phyloP scores from a whole-genome alignment of 2,888 invertebrate species.

The Conops quadrifasciatus region DNA sequence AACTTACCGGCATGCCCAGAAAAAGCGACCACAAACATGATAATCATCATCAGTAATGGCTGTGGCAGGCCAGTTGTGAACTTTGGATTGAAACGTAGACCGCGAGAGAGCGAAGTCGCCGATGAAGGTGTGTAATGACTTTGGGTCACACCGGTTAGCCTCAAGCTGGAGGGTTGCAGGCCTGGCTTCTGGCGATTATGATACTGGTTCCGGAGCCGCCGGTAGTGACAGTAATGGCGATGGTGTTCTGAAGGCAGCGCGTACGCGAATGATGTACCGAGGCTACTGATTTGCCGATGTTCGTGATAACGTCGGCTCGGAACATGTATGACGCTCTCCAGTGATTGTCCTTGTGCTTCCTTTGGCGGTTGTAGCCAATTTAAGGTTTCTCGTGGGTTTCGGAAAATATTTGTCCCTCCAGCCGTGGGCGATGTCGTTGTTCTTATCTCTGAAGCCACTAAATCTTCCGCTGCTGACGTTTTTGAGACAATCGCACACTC shows the following conservation, averaged over 20 bases:
- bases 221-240: constrained; percentile 32
- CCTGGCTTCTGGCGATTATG: constrained; percentile 4
- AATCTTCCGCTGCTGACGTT: constrained; percentile 34
- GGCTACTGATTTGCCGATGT: constrained; percentile 2
- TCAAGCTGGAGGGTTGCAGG: background rate
- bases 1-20: constrained; percentile 60
- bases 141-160: constrained; percentile 17
- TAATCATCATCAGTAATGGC: constrained; percentile 54
- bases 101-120: constrained; percentile 13
- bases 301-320: constrained; percentile 7
- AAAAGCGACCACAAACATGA: constrained; percentile 58
- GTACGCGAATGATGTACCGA: background rate
- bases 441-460: constrained; percentile 7
- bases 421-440: constrained; percentile 13
- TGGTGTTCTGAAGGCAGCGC: background rate
- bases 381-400: background rate
- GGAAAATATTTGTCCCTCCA: constrained; percentile 13
- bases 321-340: background rate
- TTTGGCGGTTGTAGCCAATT: background rate
- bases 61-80: background rate
- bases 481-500: constrained; percentile 47
- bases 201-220: background rate
- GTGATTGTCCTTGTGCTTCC: background rate
- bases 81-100: constrained; percentile 11
- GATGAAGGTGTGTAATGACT: constrained; percentile 37